Evolutionary conservation across 2,113 vertebrate genomes (phyloP), one percentile per base, ranked within the genome.

Genomic region (Neotoma lepida): DNA sequence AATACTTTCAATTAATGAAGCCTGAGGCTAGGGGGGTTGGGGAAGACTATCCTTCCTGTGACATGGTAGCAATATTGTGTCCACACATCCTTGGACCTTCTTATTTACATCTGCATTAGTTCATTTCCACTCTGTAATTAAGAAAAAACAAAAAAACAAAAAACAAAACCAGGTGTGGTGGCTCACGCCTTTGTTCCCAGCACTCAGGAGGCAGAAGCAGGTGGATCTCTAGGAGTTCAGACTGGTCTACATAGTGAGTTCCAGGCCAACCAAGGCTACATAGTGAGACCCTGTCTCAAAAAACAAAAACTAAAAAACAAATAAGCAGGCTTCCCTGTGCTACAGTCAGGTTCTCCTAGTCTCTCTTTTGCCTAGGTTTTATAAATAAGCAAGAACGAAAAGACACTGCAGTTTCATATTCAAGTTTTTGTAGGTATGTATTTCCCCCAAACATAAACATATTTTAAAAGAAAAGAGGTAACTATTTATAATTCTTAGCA

Each of bases 381-480:
- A 85, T 63, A 90, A 93, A 39, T 70, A 46, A 54, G 35, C 35
- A 95, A 78, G 46, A 95, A 71, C 46, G 51, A 95, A 91, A 90
- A 24, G 6, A 90, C 88, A 30, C 44, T 86, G 13, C n/a, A 64
- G 49, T 76, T 92, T 89, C 95, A 82, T 35, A 89, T n/a, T 95
- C 66, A 89, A 74, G 41, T 33, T 20, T 78, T 64, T 89, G 70
- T 82, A 94, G 76, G 33, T 66, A n/a, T 78, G 88, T 89, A 71
- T 91, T 91, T 46, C 46, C 84, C 12, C 20, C 35, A 84, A 80
- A 74, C 35, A 33, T 80, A 80, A 56, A 77, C 81, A 74, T 28
- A 68, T 64, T 51, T 51, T 68, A 68, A 68, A 86, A 94, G 73
- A 49, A 93, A 82, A 86, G 22, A 54, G 70, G 39, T 86, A 77